These are phyloP conservation scores for Heteromormyrus szaboi DNA, from an alignment of 2,797 vertebrate genomes.

Conservation along the genomic window DNA sequence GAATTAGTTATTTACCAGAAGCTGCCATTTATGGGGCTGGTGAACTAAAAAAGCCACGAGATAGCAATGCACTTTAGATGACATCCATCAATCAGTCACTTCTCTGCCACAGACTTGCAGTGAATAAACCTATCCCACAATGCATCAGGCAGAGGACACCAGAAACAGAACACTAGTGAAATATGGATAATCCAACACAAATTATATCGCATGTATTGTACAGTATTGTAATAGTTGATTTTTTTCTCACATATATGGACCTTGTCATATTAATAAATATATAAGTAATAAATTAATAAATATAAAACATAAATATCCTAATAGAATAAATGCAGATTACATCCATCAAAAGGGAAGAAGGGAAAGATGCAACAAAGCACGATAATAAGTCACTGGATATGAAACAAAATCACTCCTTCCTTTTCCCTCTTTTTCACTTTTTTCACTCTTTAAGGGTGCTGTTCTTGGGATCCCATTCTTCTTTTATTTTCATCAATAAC, in stretches of 20 bases:
- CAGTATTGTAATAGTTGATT: background rate
- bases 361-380: background rate
- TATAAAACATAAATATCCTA: background rate
- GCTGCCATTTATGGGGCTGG: background rate
- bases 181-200: background rate
- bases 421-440: slow-evolving; percentile 57
- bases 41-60: background rate
- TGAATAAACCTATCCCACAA: background rate
- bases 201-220: background rate
- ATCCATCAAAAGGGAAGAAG: background rate
- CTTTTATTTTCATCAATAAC: slow-evolving; percentile 75
- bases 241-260: background rate
- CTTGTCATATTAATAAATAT: background rate
- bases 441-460: slow-evolving; percentile 67
- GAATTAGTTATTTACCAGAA: background rate
- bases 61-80: background rate
- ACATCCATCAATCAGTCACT: background rate
- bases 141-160: background rate
- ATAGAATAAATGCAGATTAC: background rate
- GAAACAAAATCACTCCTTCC: background rate
- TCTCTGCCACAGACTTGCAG: background rate
- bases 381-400: background rate
- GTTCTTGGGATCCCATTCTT: slow-evolving; percentile 78
- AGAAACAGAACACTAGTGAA: background rate
- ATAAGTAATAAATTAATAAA: background rate